Evolutionary conservation across 2,888 invertebrate genomes (phyloP), one percentile per base, ranked within the genome.

Genomic region (Sialis fuliginosa): DNA sequence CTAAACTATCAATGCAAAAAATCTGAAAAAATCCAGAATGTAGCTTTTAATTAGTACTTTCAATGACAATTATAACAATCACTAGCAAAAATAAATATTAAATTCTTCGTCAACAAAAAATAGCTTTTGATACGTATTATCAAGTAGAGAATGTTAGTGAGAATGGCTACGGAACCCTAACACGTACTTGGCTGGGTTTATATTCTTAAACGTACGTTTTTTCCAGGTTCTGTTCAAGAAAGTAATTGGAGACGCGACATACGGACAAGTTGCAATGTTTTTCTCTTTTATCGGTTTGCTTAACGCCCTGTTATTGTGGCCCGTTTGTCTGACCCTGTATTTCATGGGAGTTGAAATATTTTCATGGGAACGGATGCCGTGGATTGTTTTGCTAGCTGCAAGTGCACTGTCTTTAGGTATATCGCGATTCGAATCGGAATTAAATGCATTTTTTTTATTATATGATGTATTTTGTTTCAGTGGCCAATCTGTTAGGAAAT

Each of bases 181-280:
- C 22, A 22, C 22, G 2, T 22, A 22, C 4, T 22, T 22, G 22
- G 22, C 22, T 4, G 22, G 2, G 2, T 22, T 22, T 37, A 1
- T 37, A 10, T 37, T 37, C 12, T 37, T 7, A n/a, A n/a, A n/a
- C n/a, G n/a, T n/a, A n/a, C n/a, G n/a, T 6, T 47, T 45, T 22
- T 54, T 55, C 37, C 61, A 93, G 89, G 93, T 96, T 57, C 75
- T 92, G 60, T 93, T 93, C 68, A 86, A 90, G 60, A 89, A 90
- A 68, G 82, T 92, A 54, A 84, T 95, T 68, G 93, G 93, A 9
- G 90, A 91, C 59, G 89, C 92, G 50, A 88, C 85, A 48, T 81
- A 86, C 48, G 92, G 90, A 5, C 91, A 93, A 68, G 82, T 92
- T 47, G 90, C 95, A 2, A 68, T 96, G 54, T 92, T 95, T 67